phyloP scores from a whole-genome alignment of 2,113 vertebrate species.

The Ptyas mucosa region DNA sequence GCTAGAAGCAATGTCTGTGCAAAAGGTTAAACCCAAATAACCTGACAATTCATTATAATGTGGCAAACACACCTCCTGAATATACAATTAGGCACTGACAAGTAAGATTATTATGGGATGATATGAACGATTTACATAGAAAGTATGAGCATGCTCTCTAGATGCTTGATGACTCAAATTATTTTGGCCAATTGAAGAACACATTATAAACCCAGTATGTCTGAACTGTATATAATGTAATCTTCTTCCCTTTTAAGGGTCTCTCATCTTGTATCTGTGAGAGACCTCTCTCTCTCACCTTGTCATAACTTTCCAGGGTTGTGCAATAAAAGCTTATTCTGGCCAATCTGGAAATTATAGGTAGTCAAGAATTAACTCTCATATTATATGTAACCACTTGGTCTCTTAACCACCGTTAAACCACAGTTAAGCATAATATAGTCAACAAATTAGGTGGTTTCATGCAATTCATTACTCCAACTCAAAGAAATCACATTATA shows the following conservation, averaged over 20 bases:
- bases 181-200: neutral
- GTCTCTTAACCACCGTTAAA: neutral
- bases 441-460: too few relatives aligned
- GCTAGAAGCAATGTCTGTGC: neutral
- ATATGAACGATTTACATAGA: neutral
- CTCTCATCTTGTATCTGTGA: neutral
- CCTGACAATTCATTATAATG: neutral
- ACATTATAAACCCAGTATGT: neutral
- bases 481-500: too few relatives aligned
- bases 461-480: too few relatives aligned
- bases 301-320: neutral
- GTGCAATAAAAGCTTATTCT: neutral
- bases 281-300: neutral
- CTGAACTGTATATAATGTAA: neutral
- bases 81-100: neutral
- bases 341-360: neutral
- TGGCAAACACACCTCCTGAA: neutral
- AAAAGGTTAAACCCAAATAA: neutral
- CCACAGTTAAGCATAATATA: too few relatives aligned
- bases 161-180: neutral
- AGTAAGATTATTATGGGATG: neutral
- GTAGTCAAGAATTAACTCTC: neutral
- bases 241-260: neutral
- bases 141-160: neutral
- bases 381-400: neutral